Percentiles rank a stretch among this genome's conserved stretches.
These are phyloP conservation scores for Rhamphomyia laevipes DNA, from an alignment of 2,888 invertebrate species.

Conservation along the genomic window DNA sequence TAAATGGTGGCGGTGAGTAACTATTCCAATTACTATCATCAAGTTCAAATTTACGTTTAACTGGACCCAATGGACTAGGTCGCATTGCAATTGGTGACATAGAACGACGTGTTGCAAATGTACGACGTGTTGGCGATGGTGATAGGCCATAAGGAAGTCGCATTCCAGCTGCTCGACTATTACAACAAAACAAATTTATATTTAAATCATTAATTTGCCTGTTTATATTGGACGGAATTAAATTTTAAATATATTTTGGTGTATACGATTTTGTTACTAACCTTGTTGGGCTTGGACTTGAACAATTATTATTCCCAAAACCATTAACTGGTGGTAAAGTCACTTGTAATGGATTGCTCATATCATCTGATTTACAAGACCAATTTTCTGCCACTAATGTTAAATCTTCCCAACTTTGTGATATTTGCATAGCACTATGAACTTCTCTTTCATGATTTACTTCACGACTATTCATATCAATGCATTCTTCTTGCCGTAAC, in stretches of 20 bases:
- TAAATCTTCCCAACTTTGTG: conserved; percentile 89
- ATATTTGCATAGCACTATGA: conserved; percentile 86
- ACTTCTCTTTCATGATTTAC: conserved; percentile 85
- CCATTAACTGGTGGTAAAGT: conserved; percentile 30
- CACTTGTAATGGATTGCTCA: conserved; percentile 39
- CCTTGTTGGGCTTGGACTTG: conserved; percentile 51
- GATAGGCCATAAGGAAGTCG: conserved; percentile 48
- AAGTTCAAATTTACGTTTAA: conserved; percentile 40
- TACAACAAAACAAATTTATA: conserved; percentile 14
- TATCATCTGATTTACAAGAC: conserved; percentile 45
- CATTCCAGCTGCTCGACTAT: conserved; percentile 29
- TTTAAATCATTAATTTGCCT: not conserved
- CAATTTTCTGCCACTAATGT: conserved; percentile 55
- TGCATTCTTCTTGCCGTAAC: conserved; percentile 77
- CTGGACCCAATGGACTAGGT: conserved; percentile 59
- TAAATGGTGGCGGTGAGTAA: conserved; percentile 35
- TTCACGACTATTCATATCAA: conserved; percentile 73
- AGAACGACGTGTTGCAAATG: conserved; percentile 69
- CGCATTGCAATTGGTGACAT: conserved; percentile 80
- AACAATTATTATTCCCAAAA: conserved; percentile 38
- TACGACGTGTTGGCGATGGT: conserved; percentile 75
- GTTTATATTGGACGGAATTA: too few relatives aligned
- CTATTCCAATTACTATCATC: conserved; percentile 32
- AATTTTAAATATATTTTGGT: not conserved
- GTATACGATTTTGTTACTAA: conserved; percentile 18